A percentile compares a stretch with the other conserved stretches of the same genome.
Evolutionary conservation across 2,797 vertebrate genomes (phyloP).

Genomic region (Neostethus bicornis): DNA sequence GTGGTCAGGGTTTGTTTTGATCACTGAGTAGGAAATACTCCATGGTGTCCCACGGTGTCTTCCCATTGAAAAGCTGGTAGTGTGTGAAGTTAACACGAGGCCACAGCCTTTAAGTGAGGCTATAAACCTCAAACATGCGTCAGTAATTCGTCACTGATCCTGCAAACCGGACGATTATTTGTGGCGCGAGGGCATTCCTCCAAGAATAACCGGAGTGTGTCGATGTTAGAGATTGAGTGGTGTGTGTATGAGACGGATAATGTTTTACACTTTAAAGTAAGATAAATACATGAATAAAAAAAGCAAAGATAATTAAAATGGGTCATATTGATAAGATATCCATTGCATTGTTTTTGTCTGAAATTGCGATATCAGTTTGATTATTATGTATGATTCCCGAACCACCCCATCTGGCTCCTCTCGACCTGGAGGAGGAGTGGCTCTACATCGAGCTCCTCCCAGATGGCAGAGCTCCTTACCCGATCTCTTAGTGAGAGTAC

Average conservation of each 20-base stretch:
- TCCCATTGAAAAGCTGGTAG: conserved; percentile 15
- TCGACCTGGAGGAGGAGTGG: no score
- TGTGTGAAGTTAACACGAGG: conserved; percentile 31
- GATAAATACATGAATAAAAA: not conserved
- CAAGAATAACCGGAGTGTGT: conserved; percentile 62
- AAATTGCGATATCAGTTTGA: no score
- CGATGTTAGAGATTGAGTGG: conserved; percentile 46
- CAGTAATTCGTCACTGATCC: conserved; percentile 75
- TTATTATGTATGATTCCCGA: no score
- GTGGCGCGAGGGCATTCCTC: conserved; percentile 58
- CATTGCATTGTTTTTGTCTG: no score
- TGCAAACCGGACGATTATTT: conserved; percentile 72
- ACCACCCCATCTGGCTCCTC: no score
- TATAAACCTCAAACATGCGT: conserved; percentile 75
- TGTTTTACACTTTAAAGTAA: conserved; percentile 2
- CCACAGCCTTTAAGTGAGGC: conserved; percentile 52
- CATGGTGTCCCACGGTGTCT: conserved; percentile 31
- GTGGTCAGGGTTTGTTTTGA: conserved; percentile 25
- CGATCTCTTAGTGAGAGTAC: no score
- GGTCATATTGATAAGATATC: no score
- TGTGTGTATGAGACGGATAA: not conserved
- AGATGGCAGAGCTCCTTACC: no score
- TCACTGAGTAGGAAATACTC: conserved; percentile 7
- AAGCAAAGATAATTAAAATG: no score
- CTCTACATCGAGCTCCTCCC: no score